Evolutionary conservation across 2,797 vertebrate species (phyloP), one percentile per base, ranked within the genome.

Genomic region (Esox lucius): DNA sequence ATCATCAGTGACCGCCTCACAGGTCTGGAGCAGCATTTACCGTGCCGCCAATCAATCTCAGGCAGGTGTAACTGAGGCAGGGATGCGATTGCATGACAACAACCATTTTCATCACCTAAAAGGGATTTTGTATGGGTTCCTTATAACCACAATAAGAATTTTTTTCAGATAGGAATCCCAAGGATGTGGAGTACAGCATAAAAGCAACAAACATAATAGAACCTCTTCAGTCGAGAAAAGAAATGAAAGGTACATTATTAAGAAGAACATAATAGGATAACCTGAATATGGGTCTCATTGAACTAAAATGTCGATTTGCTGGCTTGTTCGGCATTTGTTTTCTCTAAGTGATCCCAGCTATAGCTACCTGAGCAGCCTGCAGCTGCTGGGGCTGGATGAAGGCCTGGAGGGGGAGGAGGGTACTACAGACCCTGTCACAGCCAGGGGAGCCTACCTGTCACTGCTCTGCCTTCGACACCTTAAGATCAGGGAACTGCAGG

Each of bases 401-500:
- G 48, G 72, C 64, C 77, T 69, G n/a, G 86, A 81, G 17, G 81
- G 69, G 19, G 86, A 81, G 16, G 81, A 82, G 62, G 75, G 53
- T 28, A 71, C 26, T 15, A 72, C 80, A 68, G 83, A 93, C 56
- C 81, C 88, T 0, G 0, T 79, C 33, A 51, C 82, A 42, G 88
- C 61, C 75, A 92, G 78, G 84, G 91, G 89, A 73, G 88, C 88
- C 28, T 93, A 90, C 75, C 77, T 94, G 73, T 95, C 92, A 64
- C 81, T 93, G 78, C 85, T 94, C 72, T 89, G 85, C 82, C 85
- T 95, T 42, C 53, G 74, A 26, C 92, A 94, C 65, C 87, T 94
- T 72, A 88, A 83, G 81, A 89, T 94, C 72, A 16, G 75, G 80
- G 90, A 96, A 76, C 87, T 95, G 24, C 93, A 95, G 93, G 92